phyloP scores from a whole-genome alignment of 2,113 vertebrate species.

The Melanotaenia duboulayi region DNA sequence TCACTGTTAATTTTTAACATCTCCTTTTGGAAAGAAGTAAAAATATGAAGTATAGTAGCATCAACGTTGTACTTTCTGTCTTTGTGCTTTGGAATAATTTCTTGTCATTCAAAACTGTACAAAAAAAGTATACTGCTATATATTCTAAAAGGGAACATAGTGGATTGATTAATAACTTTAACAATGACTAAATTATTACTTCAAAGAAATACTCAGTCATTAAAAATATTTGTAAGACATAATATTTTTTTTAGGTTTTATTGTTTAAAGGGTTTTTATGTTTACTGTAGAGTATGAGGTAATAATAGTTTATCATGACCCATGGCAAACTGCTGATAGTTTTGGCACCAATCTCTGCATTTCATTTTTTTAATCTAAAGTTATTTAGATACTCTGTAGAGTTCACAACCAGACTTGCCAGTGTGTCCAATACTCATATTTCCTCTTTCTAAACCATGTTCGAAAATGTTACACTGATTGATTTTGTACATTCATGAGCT shows the following conservation, averaged over 20 bases:
- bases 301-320: not conserved
- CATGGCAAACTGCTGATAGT: not conserved
- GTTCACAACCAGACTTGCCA: no score
- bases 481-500: slow-evolving; percentile 27
- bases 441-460: not conserved
- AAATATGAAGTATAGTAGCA: no score
- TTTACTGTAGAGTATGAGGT: not conserved
- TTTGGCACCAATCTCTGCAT: no score
- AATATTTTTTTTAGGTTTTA: not conserved
- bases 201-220: not conserved
- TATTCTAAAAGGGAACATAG: no score
- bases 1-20: no score
- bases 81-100: no score
- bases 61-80: no score
- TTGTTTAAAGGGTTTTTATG: not conserved
- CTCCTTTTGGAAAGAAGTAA: no score
- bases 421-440: not conserved
- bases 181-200: not conserved
- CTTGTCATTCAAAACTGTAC: no score
- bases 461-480: slow-evolving; percentile 1
- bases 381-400: no score
- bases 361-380: not conserved
- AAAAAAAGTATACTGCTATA: no score
- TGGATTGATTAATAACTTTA: not conserved
- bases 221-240: not conserved